Base-by-base conservation (phyloP, 1,140 invertebrate genomes). In the Sycobia sp. region DNA sequence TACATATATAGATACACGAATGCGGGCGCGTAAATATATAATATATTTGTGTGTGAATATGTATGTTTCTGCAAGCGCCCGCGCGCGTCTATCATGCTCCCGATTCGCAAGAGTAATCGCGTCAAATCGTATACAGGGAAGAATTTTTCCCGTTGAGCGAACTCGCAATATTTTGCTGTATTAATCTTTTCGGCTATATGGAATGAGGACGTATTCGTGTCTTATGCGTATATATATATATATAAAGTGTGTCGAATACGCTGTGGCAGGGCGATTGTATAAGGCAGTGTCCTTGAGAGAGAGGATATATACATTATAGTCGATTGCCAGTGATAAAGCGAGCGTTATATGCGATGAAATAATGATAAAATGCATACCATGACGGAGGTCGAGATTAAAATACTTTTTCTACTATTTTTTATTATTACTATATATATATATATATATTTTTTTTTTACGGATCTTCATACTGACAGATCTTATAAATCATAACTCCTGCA, bases 91-190 rank as follows among this genome's bases (percentile, higher is more conserved):
- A 57, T n/a, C 59, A 56, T 14, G 20, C 10, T 69, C 64, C 61
- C 22, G 53, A 38, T 50, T 60, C 63, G 46, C 62, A 67, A 71
- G 70, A 76, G 71, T 75, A 74, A 76, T 75, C 74, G 69, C 57
- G 67, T 61, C 67, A 69, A 68, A 74, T 7, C 11, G 11, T 73
- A 70, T 53, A 69, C 56, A 44, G 60, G 58, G 69, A 69, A 69
- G 67, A 59, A 29, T 69, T 50, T 69, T 67, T 49, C 44, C 18
- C 5, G 5, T 27, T 14, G 3, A 20, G 27, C 20, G 27, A 46
- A n/a, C 50, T 9, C 49, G 36, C 44, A 49, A 62, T 55, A 62
- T 55, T 62, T 50, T 25, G 25, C 2, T 34, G 69, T 69, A 75
- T 76, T 75, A 75, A 74, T 75, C 74, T 73, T 47, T 34, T 47